These are phyloP conservation scores for Sisyra terminalis DNA, from an alignment of 2,888 invertebrate species.

Conservation along the genomic window DNA sequence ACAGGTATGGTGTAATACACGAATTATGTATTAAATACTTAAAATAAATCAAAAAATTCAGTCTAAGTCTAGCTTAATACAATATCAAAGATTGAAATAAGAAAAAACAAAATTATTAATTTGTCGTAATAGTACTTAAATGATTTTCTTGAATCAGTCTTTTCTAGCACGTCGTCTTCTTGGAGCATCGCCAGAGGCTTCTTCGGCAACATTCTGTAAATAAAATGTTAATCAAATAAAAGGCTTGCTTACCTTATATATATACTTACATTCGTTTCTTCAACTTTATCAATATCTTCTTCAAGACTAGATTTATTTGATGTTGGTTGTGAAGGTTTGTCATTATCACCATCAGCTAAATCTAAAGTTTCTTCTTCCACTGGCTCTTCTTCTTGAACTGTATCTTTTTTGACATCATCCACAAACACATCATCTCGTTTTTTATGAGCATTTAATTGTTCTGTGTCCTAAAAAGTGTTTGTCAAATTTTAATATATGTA, in stretches of 20 bases:
- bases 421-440: constrained; percentile 54
- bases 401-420: constrained; percentile 36
- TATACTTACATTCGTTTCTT: constrained; percentile 18
- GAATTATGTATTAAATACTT: too few relatives aligned
- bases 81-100: too few relatives aligned
- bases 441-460: constrained; percentile 37
- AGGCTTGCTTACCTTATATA: constrained; percentile 9
- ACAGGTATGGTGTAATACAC: too few relatives aligned
- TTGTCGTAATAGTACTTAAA: too few relatives aligned
- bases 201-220: constrained; percentile 12
- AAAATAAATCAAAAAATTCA: too few relatives aligned
- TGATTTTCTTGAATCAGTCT: constrained; percentile 20
- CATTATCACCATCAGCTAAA: constrained; percentile 21
- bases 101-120: too few relatives aligned
- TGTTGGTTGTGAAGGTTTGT: constrained; percentile 20
- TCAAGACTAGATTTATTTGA: constrained; percentile 11
- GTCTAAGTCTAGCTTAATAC: too few relatives aligned
- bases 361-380: constrained; percentile 19
- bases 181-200: constrained; percentile 31
- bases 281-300: constrained; percentile 14
- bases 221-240: not conserved
- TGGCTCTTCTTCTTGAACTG: constrained; percentile 25
- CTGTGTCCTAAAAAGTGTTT: constrained; percentile 22
- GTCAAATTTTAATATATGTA: not conserved
- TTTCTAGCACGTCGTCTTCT: constrained; percentile 32